A percentile compares a stretch with the other conserved stretches of the same genome.
phyloP scores from a whole-genome alignment of 2,888 invertebrate genomes.

The Mayetiola destructor region DNA sequence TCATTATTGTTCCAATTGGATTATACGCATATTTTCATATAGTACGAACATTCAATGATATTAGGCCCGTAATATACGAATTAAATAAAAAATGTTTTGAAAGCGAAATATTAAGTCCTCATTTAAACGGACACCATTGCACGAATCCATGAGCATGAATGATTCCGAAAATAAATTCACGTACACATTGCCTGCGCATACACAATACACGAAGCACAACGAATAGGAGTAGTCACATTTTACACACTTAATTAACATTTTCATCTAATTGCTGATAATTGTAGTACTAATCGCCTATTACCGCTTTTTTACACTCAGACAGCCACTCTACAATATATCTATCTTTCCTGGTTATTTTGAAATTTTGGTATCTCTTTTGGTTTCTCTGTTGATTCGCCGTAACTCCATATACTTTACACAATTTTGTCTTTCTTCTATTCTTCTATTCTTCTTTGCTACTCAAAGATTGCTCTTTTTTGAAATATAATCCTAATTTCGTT shows the following conservation, averaged over 20 bases:
- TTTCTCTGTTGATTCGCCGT: not conserved
- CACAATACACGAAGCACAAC: not conserved
- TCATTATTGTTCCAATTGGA: too few relatives aligned
- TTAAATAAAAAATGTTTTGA: too few relatives aligned
- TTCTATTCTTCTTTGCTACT: not conserved
- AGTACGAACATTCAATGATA: too few relatives aligned
- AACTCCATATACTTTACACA: too few relatives aligned
- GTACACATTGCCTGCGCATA: conserved; percentile 1
- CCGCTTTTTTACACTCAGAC: not conserved
- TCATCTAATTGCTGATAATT: conserved; percentile 16
- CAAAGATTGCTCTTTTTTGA: not conserved
- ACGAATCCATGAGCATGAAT: not conserved
- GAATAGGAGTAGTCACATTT: conserved; percentile 1
- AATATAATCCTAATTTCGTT: too few relatives aligned
- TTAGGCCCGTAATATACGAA: too few relatives aligned
- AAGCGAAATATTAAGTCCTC: conserved; percentile 11
- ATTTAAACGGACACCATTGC: not conserved
- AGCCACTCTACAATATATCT: not conserved
- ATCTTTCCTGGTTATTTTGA: not conserved
- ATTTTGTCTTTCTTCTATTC: not conserved
- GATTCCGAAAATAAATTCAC: not conserved
- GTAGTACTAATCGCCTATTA: conserved; percentile 15
- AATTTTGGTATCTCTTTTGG: too few relatives aligned
- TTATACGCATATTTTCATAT: too few relatives aligned
- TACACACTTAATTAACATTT: conserved; percentile 15